Evolutionary conservation across 2,113 vertebrate genomes (phyloP), one percentile per base, ranked within the genome.

Genomic region (Eolophus roseicapilla): DNA sequence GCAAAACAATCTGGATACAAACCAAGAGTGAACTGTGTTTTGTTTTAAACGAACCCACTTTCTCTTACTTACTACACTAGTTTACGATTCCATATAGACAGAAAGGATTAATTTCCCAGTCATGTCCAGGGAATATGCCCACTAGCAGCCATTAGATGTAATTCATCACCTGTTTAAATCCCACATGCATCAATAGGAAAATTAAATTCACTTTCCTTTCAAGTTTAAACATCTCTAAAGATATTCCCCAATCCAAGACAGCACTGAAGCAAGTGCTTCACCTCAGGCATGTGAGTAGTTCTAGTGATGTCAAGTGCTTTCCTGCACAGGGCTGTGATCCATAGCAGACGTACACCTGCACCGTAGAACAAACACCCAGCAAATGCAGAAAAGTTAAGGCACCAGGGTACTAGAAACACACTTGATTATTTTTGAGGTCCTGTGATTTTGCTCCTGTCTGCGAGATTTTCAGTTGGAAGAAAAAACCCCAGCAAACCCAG

Each of bases 261-360:
- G 75, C 49, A 64, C 41, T 82, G 41, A n/a, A 76, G 44, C 29
- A 65, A 85, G 52, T 52, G 25, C 37, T 76, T 77, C 53, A 67
- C 57, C 84, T 86, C 27, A 28, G 46, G 57, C 47, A 81, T 4
- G 9, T 55, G 89, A 93, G 78, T 33, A 50, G 53, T 93, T 70
- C 82, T 90, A 92, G 92, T 65, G 76, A 96, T 92, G 94, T 94
- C 97, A 96, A 95, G 82, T 50, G 80, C 50, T 96, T 96, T 94
- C 73, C 69, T 94, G 95, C 75, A 11, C 67, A 43, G 91, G 82
- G 70, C 60, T 86, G 95, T 97, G 95, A 97, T 91, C 70, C 90
- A 75, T 28, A 92, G 85, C 95, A 96, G 90, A 95, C 31, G 80
- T 47, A 55, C 95, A 95, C 95, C 88, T 97, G 96, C 88, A 92